Percentiles rank a stretch among this genome's conserved stretches.
Evolutionary conservation across 2,113 vertebrate species (phyloP).

Genomic region (Tragelaphus strepsiceros): DNA sequence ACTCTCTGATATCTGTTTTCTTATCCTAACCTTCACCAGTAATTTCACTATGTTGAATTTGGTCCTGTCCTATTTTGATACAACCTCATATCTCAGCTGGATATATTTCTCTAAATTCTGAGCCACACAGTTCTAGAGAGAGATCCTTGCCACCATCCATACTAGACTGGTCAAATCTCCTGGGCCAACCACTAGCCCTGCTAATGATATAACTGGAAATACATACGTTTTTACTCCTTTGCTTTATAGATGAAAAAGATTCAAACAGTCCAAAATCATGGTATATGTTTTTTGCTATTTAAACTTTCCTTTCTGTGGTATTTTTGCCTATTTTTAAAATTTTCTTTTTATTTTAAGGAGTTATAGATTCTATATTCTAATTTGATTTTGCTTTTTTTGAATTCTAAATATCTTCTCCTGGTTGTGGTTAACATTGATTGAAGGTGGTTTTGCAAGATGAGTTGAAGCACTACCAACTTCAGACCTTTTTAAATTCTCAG

Average conservation of each 20-base stretch:
- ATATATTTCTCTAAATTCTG: not conserved
- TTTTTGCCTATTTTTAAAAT: not conserved
- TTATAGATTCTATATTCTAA: not conserved
- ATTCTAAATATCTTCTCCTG: not conserved
- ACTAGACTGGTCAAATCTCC: not conserved
- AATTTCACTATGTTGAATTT: not conserved
- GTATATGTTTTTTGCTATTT: not conserved
- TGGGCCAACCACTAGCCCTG: not conserved
- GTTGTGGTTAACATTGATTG: not conserved
- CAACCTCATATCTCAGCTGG: not conserved
- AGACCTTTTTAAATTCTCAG: not conserved
- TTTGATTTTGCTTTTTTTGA: not conserved
- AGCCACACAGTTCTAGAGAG: not conserved
- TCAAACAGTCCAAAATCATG: not conserved
- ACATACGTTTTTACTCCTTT: not conserved
- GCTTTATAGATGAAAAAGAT: not conserved
- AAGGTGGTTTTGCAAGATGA: not conserved
- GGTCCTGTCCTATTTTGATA: not conserved
- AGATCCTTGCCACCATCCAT: not conserved
- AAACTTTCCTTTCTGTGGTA: not conserved
- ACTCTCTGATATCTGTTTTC: not conserved
- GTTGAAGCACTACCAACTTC: not conserved
- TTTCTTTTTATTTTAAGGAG: not conserved
- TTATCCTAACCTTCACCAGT: not conserved
- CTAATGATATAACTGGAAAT: not conserved